Evolutionary conservation across 2,888 invertebrate genomes (phyloP).

Genomic region (Melolontha melolontha): DNA sequence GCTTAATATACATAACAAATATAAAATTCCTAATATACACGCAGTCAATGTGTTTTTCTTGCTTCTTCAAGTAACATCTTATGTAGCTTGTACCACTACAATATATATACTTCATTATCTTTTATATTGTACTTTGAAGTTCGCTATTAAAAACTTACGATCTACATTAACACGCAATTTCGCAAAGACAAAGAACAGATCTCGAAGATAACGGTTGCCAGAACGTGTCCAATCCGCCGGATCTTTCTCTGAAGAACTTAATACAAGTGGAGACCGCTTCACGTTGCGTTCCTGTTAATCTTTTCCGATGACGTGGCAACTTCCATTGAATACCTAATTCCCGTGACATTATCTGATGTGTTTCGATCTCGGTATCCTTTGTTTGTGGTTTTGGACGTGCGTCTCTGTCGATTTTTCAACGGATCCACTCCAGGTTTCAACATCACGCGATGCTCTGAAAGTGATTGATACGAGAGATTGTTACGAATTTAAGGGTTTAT

Average conservation of each 20-base stretch:
- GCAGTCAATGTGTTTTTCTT: too few relatives aligned
- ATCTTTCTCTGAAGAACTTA: slow-evolving; percentile 24
- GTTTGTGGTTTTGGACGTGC: slow-evolving; percentile 29
- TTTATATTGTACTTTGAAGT: too few relatives aligned
- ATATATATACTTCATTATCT: too few relatives aligned
- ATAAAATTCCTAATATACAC: too few relatives aligned
- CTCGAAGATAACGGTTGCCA: not conserved
- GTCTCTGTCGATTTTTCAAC: slow-evolving; percentile 13
- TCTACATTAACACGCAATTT: too few relatives aligned
- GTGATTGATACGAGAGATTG: too few relatives aligned
- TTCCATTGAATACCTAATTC: slow-evolving; percentile 31
- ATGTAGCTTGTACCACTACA: too few relatives aligned
- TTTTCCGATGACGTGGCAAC: slow-evolving; percentile 32
- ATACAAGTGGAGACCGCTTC: not conserved
- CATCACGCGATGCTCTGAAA: not conserved
- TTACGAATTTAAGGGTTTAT: too few relatives aligned
- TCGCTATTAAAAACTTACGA: too few relatives aligned
- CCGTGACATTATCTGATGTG: slow-evolving; percentile 36
- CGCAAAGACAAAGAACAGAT: slow-evolving; percentile 21
- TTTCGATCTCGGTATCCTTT: slow-evolving; percentile 27
- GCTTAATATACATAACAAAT: too few relatives aligned
- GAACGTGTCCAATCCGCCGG: slow-evolving; percentile 15
- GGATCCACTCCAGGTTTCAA: not conserved
- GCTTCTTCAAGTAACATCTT: too few relatives aligned
- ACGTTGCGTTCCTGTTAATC: slow-evolving; percentile 26